Evolutionary conservation across 2,113 vertebrate genomes (phyloP).

Genomic region (Pterocles orientalis): DNA sequence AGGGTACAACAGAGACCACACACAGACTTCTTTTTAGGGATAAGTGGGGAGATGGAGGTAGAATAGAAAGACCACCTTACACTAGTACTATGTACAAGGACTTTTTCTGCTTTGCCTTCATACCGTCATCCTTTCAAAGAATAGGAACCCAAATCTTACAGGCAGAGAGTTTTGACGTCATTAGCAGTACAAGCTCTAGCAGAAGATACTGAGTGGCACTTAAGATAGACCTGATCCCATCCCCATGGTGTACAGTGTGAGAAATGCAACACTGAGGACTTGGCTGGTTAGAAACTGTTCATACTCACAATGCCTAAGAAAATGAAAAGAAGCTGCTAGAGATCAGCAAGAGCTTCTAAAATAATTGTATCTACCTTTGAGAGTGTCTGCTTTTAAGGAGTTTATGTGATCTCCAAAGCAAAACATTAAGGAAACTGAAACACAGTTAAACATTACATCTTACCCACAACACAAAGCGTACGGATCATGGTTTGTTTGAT

Average conservation of each 20-base stretch:
- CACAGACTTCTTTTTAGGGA: not conserved
- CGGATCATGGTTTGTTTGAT: not conserved
- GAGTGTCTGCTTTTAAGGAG: not conserved
- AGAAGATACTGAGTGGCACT: not conserved
- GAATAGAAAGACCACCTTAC: not conserved
- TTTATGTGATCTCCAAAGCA: not conserved
- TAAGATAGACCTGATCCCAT: not conserved
- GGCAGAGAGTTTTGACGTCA: rapidly evolving
- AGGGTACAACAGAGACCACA: not conserved
- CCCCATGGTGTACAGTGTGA: rapidly evolving
- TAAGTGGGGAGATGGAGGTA: not conserved
- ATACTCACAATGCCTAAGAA: not conserved
- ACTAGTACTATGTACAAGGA: not conserved
- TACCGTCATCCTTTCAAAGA: not conserved
- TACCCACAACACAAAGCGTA: not conserved
- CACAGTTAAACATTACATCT: not conserved
- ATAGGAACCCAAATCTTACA: not conserved
- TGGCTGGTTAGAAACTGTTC: not conserved
- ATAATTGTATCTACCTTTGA: not conserved
- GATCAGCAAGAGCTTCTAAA: not conserved
- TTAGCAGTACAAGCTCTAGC: not conserved
- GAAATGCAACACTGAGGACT: not conserved
- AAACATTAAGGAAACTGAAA: not conserved
- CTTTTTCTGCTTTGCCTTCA: not conserved
- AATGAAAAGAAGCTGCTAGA: not conserved